Evolutionary conservation across 53 echinoderm and acorn worm species (phyloP).

Genomic region (Antedon mediterranea): DNA sequence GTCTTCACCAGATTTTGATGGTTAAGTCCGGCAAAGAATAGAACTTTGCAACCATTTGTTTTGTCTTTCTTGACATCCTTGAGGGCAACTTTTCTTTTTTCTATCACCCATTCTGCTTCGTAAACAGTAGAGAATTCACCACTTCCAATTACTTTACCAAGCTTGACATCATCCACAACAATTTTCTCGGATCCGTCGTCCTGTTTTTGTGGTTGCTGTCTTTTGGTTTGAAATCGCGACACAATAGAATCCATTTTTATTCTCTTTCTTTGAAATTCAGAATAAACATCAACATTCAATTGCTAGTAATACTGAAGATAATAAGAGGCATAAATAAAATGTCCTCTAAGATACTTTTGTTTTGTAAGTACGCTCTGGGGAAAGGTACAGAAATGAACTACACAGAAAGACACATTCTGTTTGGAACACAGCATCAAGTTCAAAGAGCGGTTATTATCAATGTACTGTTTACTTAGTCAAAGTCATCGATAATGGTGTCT

Average conservation of each 20-base stretch:
- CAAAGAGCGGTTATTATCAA: neutral
- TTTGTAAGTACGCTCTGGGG: too few relatives aligned
- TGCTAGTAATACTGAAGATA: too few relatives aligned
- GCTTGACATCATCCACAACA: neutral
- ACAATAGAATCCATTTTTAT: neutral
- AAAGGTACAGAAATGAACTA: too few relatives aligned
- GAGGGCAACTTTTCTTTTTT: neutral
- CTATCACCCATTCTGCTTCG: neutral
- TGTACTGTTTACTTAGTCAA: neutral
- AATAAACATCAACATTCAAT: too few relatives aligned
- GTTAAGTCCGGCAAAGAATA: neutral
- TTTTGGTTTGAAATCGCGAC: neutral
- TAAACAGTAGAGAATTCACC: neutral
- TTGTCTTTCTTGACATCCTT: neutral
- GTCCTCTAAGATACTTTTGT: too few relatives aligned
- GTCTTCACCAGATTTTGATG: neutral
- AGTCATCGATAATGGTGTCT: too few relatives aligned
- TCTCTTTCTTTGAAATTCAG: too few relatives aligned
- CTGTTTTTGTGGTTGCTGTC: neutral
- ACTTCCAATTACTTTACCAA: neutral
- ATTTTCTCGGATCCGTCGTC: neutral
- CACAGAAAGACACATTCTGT: too few relatives aligned
- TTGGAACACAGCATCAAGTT: too few relatives aligned
- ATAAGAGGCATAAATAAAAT: too few relatives aligned
- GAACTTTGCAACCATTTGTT: neutral